phyloP scores from a whole-genome alignment of 2,113 vertebrate species.

The Mesitornis unicolor region DNA sequence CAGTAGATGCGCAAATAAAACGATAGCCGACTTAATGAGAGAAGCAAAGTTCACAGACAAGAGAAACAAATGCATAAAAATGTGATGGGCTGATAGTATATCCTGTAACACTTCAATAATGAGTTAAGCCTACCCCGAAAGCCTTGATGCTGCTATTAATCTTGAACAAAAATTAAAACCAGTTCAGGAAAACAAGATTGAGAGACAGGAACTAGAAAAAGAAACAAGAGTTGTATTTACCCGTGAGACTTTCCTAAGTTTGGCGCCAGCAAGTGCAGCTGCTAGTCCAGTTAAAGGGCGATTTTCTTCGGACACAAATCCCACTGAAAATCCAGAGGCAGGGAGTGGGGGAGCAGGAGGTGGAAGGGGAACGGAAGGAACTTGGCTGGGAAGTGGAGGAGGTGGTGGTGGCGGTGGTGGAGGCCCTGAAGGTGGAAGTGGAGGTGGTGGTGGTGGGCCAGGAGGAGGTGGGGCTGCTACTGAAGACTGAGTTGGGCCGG shows the following conservation, averaged over 20 bases:
- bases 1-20: not conserved
- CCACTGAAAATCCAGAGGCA: constrained; percentile 80
- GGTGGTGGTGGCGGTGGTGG: constrained; percentile 77
- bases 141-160: not conserved
- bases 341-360: constrained; percentile 95
- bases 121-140: not conserved
- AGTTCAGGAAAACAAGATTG: not conserved
- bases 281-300: constrained; percentile 89
- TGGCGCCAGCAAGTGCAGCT: constrained; percentile 93
- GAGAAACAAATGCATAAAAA: not conserved
- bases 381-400: constrained; percentile 79
- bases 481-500: constrained; percentile 79
- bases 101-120: rapidly evolving
- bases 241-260: constrained; percentile 92
- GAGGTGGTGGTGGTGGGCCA: constrained; percentile 79
- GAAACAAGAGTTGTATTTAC: constrained; percentile 72
- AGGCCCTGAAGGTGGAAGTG: constrained; percentile 72
- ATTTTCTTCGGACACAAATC: constrained; percentile 79
- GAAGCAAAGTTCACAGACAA: not conserved
- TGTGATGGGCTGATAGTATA: not conserved
- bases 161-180: not conserved
- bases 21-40: not conserved
- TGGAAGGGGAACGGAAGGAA: constrained; percentile 71
- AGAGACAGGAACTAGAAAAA: rapidly evolving
- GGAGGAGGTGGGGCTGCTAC: constrained; percentile 73